Conservation (phyloP, 2,888 invertebrate species). For the Morpho deidamia region DNA sequence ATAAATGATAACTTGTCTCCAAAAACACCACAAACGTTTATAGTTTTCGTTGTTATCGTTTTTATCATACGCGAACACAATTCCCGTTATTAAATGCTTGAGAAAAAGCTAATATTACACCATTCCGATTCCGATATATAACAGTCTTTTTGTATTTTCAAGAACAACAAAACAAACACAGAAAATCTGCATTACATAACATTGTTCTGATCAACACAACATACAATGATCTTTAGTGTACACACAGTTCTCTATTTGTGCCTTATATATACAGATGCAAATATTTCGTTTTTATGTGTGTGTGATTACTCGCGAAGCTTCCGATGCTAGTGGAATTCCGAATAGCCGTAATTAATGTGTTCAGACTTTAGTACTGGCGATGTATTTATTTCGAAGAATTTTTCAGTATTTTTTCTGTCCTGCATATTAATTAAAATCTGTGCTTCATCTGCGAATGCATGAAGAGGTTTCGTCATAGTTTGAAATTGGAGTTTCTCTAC, state of each 20-base stretch:
- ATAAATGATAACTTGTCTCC: too few species aligned
- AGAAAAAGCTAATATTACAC: too few species aligned
- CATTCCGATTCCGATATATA: too few species aligned
- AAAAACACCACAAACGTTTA: too few species aligned
- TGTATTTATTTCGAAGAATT: conserved; percentile 8
- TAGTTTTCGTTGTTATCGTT: too few species aligned
- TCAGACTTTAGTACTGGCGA: conserved; percentile 35
- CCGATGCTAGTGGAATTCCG: conserved; percentile 63
- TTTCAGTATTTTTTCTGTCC: not conserved
- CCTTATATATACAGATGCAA: conserved; percentile 3
- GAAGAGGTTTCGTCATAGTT: too few species aligned
- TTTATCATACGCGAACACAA: too few species aligned
- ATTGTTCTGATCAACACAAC: not conserved
- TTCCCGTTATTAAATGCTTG: too few species aligned
- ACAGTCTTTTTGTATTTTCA: too few species aligned
- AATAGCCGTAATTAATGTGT: conserved; percentile 69
- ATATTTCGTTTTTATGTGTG: conserved; percentile 40
- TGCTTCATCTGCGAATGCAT: too few species aligned
- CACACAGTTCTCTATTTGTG: not conserved
- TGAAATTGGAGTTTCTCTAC: too few species aligned
- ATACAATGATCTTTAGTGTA: not conserved
- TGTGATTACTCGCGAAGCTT: conserved; percentile 55
- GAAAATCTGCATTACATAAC: not conserved
- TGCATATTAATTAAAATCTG: too few species aligned
- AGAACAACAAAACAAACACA: not conserved